Base-by-base conservation (phyloP, 1,140 invertebrate species). In the Capitella teleta region DNA sequence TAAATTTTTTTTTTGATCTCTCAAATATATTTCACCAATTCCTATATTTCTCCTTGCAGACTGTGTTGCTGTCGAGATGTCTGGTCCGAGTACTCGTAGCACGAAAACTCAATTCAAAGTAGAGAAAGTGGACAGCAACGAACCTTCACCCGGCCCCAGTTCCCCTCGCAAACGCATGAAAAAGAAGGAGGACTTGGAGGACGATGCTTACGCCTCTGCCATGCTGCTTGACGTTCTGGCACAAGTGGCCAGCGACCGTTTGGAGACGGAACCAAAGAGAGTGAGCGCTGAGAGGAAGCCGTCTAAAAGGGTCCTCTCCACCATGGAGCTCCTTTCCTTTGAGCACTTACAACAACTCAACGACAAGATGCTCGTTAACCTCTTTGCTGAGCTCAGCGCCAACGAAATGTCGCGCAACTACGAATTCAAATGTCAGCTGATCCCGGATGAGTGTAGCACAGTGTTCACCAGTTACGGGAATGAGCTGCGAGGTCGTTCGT, bases 381-480 rank as follows among this genome's bases (percentile, higher is more conserved):
- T 77, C n/a, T 80, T 80, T 59, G 67, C 78, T 32, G 69, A 77
- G 46, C 70, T 76, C 49, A 73, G 67, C 47, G 72, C 74, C 23
- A 77, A 80, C 58, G 78, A 80, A 62, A 68, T 79, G 36, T 75
- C 74, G 49, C 63, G 72, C 51, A 76, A 75, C 49, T 80, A 77
- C 59, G 76, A 76, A 32, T 80, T 74, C 52, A 70, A 71, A 1
- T 80, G 79, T 60, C 67, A 66, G 28, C 57, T 80, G 30, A 65
- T 69, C 44, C 70, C 70, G 19, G 62, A 76, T 14, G 58, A 61
- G 38, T 80, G 79, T 52, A 56, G 64, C 8, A 67, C 74, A 51
- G 73, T 66, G 28, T 78, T 74, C 52, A 74, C 70, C 3, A 80
- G 78, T 62, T 80, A 79, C 70, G 78, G 78, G 1, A 78, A 75